These are phyloP conservation scores for Philaethria dido DNA, from an alignment of 2,888 invertebrate genomes.

Conservation along the genomic window DNA sequence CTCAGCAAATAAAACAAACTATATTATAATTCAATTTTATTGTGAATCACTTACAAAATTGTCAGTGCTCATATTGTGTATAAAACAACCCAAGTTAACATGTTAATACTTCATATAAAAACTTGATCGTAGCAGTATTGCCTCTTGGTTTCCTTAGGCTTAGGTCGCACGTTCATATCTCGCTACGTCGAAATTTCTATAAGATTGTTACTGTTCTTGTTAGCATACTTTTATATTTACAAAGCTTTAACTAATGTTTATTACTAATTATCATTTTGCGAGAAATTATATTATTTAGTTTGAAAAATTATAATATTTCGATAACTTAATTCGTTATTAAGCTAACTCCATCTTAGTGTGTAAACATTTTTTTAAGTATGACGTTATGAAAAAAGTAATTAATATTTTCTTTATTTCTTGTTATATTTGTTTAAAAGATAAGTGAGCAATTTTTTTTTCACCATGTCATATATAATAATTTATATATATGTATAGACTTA, in stretches of 20 bases:
- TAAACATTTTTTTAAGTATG: no score
- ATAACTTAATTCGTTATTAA: no score
- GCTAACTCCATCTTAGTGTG: no score
- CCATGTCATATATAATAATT: no score
- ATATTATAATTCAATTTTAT: slow-evolving; percentile 21
- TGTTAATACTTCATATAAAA: neutral
- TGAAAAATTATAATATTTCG: no score
- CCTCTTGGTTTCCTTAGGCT: neutral
- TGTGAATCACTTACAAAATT: slow-evolving; percentile 22
- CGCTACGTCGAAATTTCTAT: neutral
- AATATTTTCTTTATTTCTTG: no score
- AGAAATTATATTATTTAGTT: no score
- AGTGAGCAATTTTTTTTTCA: no score
- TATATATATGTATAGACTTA: no score
- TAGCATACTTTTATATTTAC: neutral
- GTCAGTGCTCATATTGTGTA: slow-evolving; percentile 10
- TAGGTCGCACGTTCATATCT: neutral
- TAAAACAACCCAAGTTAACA: neutral
- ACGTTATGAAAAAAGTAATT: no score
- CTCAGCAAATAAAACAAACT: slow-evolving; percentile 17
- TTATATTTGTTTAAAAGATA: no score
- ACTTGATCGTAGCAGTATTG: neutral
- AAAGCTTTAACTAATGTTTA: neutral
- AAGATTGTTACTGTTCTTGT: neutral
- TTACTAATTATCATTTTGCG: no score